phyloP scores from a whole-genome alignment of 1,140 invertebrate genomes.

The Leptonema lineaticorne region DNA sequence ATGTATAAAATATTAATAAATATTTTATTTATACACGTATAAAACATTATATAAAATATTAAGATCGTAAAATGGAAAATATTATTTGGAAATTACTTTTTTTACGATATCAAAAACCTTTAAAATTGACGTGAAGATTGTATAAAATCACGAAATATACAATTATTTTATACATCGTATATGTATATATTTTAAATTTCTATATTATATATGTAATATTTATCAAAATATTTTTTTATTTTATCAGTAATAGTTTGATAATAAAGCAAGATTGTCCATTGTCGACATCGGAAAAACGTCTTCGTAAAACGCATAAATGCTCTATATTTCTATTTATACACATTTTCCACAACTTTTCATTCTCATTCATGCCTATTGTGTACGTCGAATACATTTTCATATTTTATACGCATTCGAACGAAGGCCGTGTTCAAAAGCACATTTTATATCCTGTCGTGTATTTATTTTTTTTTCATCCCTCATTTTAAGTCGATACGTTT shows the following conservation, averaged over 20 bases:
- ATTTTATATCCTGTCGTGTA: neutral
- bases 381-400: too few species aligned
- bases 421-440: too few species aligned
- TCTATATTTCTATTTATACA: too few species aligned
- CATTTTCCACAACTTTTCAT: constrained; percentile 22
- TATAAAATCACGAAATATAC: neutral
- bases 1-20: too few species aligned
- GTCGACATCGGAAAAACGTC: constrained; percentile 29
- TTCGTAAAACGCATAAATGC: too few species aligned
- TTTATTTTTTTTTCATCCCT: neutral
- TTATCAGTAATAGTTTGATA: constrained; percentile 35
- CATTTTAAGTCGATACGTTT: constrained; percentile 23
- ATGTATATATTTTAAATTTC: neutral
- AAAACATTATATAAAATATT: too few species aligned
- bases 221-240: neutral
- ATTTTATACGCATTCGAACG: neutral
- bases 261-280: too few species aligned
- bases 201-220: neutral
- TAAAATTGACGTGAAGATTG: neutral
- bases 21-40: too few species aligned
- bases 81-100: neutral
- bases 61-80: too few species aligned
- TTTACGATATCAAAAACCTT: neutral
- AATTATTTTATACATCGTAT: neutral
- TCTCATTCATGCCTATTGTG: constrained; percentile 2